phyloP scores from a whole-genome alignment of 2,113 vertebrate genomes.

The Trematocara unimaculatum region DNA sequence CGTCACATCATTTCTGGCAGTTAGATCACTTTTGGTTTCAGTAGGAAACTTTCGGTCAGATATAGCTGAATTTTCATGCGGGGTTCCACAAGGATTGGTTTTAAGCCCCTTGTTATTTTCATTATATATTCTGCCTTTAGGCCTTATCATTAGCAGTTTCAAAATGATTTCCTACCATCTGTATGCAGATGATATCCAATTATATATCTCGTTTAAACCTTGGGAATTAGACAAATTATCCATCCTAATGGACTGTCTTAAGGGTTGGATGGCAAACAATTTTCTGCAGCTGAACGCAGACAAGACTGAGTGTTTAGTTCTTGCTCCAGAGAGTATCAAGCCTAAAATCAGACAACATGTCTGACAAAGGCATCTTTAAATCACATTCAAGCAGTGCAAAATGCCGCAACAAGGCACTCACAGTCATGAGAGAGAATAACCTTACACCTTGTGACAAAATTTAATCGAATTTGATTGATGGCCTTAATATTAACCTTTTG shows the following conservation, averaged over 20 bases:
- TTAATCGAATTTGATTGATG: too few relatives aligned
- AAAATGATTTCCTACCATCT: neutral
- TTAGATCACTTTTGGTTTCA: neutral
- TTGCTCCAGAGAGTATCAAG: neutral
- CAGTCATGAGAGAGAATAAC: neutral
- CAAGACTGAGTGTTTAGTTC: neutral
- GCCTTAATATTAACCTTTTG: too few relatives aligned
- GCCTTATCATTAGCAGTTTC: neutral
- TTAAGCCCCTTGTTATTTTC: neutral
- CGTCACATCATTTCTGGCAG: neutral
- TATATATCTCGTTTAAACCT: neutral
- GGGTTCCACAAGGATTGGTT: neutral
- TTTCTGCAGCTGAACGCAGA: neutral
- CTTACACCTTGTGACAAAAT: too few relatives aligned
- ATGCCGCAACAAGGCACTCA: neutral
- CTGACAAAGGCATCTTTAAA: neutral
- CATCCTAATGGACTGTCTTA: neutral
- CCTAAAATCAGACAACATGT: neutral
- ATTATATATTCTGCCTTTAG: neutral
- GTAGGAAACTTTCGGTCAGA: neutral
- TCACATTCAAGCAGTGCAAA: neutral
- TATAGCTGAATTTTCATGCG: neutral
- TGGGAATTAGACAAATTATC: neutral
- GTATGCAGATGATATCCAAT: neutral
- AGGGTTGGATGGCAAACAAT: neutral